Base-by-base conservation (phyloP, 2,888 invertebrate genomes). In the Scaptomyza parva region DNA sequence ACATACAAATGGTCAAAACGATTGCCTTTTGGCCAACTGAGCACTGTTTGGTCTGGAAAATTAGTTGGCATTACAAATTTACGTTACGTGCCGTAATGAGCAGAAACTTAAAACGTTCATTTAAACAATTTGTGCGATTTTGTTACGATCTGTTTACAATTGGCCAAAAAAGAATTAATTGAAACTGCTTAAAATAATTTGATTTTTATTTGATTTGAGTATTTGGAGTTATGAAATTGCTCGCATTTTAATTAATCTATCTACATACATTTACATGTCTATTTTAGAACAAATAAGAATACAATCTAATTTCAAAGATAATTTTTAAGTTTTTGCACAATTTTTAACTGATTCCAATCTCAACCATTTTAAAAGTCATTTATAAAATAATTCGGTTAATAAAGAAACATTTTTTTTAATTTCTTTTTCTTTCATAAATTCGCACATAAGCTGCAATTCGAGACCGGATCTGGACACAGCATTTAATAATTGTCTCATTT, bases 21-120 rank as follows among this genome's bases (percentile, higher is more conserved):
- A 39, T 17, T 51, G 24, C 45, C 60, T 33, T 28, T 26, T 40
- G 26, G 43, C 14, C 11, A 52, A 33, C 50, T 33, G 41, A 41
- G 41, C 24, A 24, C 11, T 47, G 43, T 26, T 35, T 48, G 53
- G 47, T 17, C 64, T 64, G 57, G 59, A 26, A 62, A 76, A 73
- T 76, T 73, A 77, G 77, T 58, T 61, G 50, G 53, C 61, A 61
- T 75, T 75, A 70, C 59, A 60, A 30, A 47, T 45, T 65, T 65
- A 41, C 57, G 57, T 70, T 48, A 66, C 70, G 76, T 67, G 64
- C 45, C 48, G 47, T 39, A 43, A 58, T 62, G 64, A 20, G 20
- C 44, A 51, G n/a, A 75, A 61, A 39, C 52, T 30, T 11, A 58
- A 73, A 57, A 41, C 37, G 50, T 54, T 50, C 33, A 39, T 60